Base-by-base conservation (phyloP, 2,797 vertebrate genomes). In the Anniella stebbinsi region DNA sequence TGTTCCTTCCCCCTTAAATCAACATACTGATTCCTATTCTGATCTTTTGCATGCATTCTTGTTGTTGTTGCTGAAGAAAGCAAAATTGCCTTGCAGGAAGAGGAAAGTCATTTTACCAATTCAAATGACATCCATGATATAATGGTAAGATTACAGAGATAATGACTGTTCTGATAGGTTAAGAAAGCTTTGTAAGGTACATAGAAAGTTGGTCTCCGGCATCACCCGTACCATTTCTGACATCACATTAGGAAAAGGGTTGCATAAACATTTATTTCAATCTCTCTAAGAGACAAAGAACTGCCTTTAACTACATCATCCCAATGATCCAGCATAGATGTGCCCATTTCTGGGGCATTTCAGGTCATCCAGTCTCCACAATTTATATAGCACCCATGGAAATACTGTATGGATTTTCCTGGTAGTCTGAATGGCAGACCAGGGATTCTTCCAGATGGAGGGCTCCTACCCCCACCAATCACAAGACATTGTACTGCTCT, bases 141-240 rank as follows among this genome's bases (percentile, higher is more conserved):
- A 72, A 93, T 94, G 84, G 89, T 93, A 92, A 89, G 89, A 54
- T 90, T 88, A 66, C 13, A 81, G n/a, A 88, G 7, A 28, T 67
- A n/a, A 73, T n/a, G 25, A 11, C 72, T 80, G 21, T 12, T 72
- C 81, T 86, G 66, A 1, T 86, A 86, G 5, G 45, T 77, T n/a
- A 57, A n/a, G 33, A 21, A 69, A 75, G 57, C 45, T 81, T 89
- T 45, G 28, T 41, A 66, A 25, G 33, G 80, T 73, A 77, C 10
- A 54, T 17, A 30, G n/a, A 17, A 76, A 36, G 36, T n/a, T 60
- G 36, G 17, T 38, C 15, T 33, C 8, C 15, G 51, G 41, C 21
- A 10, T 57, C 66, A 72, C 1, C 70, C 25, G 38, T 57, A 6
- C 23, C 13, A 75, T 66, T 28, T 66, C 80, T 82, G 33, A 36